Conservation (phyloP, 2,797 vertebrate genomes). For the Spinus pinus region DNA sequence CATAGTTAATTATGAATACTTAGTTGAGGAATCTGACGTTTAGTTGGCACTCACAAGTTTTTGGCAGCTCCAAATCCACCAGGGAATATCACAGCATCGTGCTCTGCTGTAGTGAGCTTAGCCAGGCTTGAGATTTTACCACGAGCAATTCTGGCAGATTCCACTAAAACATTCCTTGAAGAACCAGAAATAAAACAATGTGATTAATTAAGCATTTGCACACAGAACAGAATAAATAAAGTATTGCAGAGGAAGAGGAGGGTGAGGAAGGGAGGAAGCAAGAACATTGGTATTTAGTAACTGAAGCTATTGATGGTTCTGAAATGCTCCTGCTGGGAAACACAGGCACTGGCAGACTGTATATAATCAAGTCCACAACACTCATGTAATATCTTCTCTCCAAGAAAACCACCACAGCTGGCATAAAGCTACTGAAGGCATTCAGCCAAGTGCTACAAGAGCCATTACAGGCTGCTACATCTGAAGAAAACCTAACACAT, state of each 20-base stretch:
- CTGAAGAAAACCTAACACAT: neutral
- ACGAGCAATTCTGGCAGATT: conserved; percentile 85
- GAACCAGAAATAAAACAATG: neutral
- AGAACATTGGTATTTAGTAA: neutral
- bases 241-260: neutral
- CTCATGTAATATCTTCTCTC: neutral
- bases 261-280: neutral
- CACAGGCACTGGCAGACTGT: neutral
- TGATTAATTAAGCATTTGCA: neutral
- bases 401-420: neutral
- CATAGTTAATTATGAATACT: neutral
- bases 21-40: neutral
- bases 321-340: neutral
- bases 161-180: conserved; percentile 81
- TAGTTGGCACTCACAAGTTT: conserved; percentile 79
- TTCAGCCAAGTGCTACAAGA: neutral
- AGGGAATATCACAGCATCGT: conserved; percentile 86
- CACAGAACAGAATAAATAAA: neutral
- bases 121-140: conserved; percentile 80
- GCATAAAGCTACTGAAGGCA: neutral
- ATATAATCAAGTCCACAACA: neutral
- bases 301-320: neutral
- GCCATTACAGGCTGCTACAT: neutral
- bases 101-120: conserved; percentile 71
- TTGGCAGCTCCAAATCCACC: conserved; percentile 88